Percentiles rank a stretch among this genome's conserved stretches.
Evolutionary conservation across 2,113 vertebrate species (phyloP).

Genomic region (Peucedramus taeniatus): DNA sequence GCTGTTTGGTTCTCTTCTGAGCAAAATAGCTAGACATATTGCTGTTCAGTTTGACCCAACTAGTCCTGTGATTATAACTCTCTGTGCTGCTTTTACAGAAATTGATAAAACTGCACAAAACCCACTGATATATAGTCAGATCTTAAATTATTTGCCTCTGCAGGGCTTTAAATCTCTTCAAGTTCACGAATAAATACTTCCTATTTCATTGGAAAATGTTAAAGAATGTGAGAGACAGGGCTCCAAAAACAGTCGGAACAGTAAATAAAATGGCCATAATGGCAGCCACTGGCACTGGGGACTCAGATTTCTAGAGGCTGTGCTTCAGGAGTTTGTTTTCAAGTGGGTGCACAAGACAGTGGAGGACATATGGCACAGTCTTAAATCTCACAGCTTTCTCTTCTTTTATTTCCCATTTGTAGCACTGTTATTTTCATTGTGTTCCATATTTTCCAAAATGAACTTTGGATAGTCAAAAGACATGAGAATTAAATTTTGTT

Average conservation of each 20-base stretch:
- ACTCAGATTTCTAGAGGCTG: background rate
- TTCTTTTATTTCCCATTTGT: background rate
- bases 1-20: background rate
- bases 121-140: background rate
- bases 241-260: background rate
- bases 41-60: background rate
- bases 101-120: background rate
- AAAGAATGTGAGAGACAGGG: background rate
- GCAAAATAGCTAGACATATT: background rate
- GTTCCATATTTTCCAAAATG: background rate
- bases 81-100: background rate
- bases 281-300: background rate
- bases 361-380: background rate
- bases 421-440: background rate
- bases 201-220: background rate
- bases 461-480: background rate
- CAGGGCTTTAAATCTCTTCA: background rate
- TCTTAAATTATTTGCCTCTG: background rate
- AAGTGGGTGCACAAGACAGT: background rate
- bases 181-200: background rate
- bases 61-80: background rate
- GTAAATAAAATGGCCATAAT: background rate
- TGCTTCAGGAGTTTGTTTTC: background rate
- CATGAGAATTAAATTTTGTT: background rate
- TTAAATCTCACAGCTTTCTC: background rate